Conservation (phyloP, 2,797 vertebrate species). For the Chaetophractus vellerosus region DNA sequence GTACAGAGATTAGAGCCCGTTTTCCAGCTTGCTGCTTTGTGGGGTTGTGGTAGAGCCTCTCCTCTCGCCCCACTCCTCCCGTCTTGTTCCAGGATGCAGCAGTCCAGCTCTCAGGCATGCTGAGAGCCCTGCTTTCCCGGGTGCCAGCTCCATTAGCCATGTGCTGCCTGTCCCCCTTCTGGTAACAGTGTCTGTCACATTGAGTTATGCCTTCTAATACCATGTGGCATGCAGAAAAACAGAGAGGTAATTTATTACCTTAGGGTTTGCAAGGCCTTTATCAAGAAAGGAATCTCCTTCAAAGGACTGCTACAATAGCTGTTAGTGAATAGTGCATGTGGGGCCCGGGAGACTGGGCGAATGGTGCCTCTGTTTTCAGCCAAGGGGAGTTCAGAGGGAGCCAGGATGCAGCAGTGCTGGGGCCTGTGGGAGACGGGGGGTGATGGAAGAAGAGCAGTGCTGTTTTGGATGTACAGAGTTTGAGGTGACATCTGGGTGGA, state of each 20-base stretch:
- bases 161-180: neutral
- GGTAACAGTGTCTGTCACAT: conserved; percentile 58
- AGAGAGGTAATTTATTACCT: conserved; percentile 48
- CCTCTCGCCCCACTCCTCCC: neutral
- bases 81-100: neutral
- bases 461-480: neutral
- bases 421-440: neutral
- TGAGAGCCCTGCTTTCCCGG: conserved; percentile 48
- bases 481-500: conserved; percentile 47
- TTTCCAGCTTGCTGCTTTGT: conserved; percentile 52
- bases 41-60: neutral
- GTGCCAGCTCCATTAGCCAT: neutral
- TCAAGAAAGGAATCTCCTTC: conserved; percentile 26
- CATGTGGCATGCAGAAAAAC: conserved; percentile 46
- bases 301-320: neutral
- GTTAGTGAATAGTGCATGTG: neutral
- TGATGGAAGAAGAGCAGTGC: neutral
- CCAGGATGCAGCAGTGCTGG: neutral
- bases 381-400: neutral
- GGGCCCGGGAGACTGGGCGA: neutral
- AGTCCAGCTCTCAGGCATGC: neutral
- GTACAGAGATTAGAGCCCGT: conserved; percentile 39
- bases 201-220: conserved; percentile 76
- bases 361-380: neutral
- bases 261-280: conserved; percentile 37